Base-by-base conservation (phyloP, 2,113 vertebrate genomes). In the Colistium nudipinnis region DNA sequence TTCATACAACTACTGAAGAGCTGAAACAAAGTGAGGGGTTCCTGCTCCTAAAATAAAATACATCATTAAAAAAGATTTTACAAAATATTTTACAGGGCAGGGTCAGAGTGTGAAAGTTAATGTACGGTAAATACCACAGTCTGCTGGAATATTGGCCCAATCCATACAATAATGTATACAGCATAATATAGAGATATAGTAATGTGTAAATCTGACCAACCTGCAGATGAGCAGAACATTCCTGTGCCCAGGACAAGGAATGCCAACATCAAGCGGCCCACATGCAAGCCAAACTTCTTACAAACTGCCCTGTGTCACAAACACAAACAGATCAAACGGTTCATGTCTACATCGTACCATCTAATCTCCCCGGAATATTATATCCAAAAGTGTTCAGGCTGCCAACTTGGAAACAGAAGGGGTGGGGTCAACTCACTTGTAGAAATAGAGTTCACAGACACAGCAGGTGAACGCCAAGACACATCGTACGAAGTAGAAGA, bases 401-500 rank as follows among this genome's bases (percentile, higher is more conserved):
- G 17, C n/a, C 9, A 7, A 27, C 14, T 27, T 51, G 30, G 5
- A 69, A 51, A 48, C 38, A 45, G 59, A 51, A 69, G 30, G 57
- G 47, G n/a, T n/a, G n/a, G 2, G 3, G 36, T 51, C 19, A 83
- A 97, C 96, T 97, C 89, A 99, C 98, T 99, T 99, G 90, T 99
- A 99, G 88, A 99, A 99, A 89, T 98, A 99, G 85, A 99, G 96
- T 44, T 99, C 98, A 89, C 98, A 98, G 72, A 97, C 14, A 66
- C 97, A 99, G 92, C 97, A 98, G 89, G 94, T 88, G 90, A 99
- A 99, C 6, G 97, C 97, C 86, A 99, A 89, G 67, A 96, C 94
- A 73, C 97, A 99, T 78, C 98, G 95, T 49, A 99, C 90, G 90
- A 99, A 98, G 87, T 99, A 99, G 92, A 99, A 99, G 69, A 99